Base-by-base conservation (phyloP, 1,140 invertebrate genomes). In the Cephus cinctus region DNA sequence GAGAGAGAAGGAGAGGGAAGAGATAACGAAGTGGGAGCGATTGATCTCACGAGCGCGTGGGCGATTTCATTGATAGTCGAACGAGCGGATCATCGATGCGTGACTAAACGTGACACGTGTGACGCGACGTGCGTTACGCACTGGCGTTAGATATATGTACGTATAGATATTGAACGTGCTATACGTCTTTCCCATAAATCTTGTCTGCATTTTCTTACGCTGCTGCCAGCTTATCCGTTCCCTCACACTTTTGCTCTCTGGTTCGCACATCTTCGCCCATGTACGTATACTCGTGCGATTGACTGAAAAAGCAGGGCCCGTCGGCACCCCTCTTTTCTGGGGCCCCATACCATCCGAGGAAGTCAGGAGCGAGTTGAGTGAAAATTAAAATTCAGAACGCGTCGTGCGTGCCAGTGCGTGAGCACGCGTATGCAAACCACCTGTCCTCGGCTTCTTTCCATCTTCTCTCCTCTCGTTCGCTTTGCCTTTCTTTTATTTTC, bases 41-140 rank as follows among this genome's bases (percentile, higher is more conserved):
- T 56, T 48, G 52, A 57, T 57, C 46, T 21, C 22, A 27, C 16
- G n/a, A 27, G 43, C 43, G 47, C 61, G 63, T 67, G 47, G 64
- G 64, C 43, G 64, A 50, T 39, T 57, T 59, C 64, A 67, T 67
- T 67, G 64, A 67, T 67, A 67, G 53, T 59, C 36, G 25, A 6
- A n/a, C 25, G 6, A n/a, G 25, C n/a, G n/a, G 54, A 36, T 51
- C 57, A 52, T 38, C 55, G 56, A 58, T 52, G 59, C 59, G 59
- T 62, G 56, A 61, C 59, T 51, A 52, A 47, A 32, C 47, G 45
- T 48, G 46, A 41, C 42, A 30, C 41, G 43, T 18, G 30, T 21
- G 48, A 43, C 43, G 44, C 15, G 20, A n/a, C n/a, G n/a, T n/a
- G n/a, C n/a, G n/a, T n/a, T n/a, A n/a, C n/a, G n/a, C n/a, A n/a